Percentiles rank a stretch among this genome's conserved stretches.
Conservation (phyloP, 2,888 invertebrate genomes). For the Erebia aethiops region DNA sequence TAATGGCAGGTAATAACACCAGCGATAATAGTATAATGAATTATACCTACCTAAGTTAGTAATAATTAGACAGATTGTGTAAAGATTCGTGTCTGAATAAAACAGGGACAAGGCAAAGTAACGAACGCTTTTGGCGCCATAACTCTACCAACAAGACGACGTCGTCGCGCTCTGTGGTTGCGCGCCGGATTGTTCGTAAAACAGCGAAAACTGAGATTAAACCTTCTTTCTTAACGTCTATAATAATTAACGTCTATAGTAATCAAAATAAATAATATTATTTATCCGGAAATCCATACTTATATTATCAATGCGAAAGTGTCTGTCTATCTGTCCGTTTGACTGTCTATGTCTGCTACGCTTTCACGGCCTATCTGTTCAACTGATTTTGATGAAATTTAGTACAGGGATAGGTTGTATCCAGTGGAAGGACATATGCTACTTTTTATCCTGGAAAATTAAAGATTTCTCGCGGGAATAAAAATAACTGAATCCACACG, state of each 20-base stretch:
- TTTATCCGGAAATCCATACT: background rate
- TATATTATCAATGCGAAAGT: too few relatives aligned
- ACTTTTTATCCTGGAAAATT: too few relatives aligned
- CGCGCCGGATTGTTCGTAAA: background rate
- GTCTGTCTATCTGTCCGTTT: too few relatives aligned
- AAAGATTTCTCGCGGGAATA: too few relatives aligned
- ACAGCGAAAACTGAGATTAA: constrained; percentile 2
- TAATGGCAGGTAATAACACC: background rate
- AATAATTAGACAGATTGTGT: constrained; percentile 53
- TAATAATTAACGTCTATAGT: background rate
- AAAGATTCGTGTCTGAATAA: constrained; percentile 45
- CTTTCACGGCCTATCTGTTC: too few relatives aligned
- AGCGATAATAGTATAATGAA: constrained; percentile 42
- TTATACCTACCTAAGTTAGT: constrained; percentile 35
- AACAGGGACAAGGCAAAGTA: constrained; percentile 67
- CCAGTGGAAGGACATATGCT: too few relatives aligned
- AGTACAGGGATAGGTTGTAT: too few relatives aligned
- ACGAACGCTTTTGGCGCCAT: constrained; percentile 33
- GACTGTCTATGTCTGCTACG: too few relatives aligned
- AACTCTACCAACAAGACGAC: background rate
- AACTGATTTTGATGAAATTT: too few relatives aligned
- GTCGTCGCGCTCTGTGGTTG: too few relatives aligned
- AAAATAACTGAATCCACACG: too few relatives aligned
- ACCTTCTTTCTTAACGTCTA: background rate
- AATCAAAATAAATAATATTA: background rate